Evolutionary conservation across 2,888 invertebrate species (phyloP), one percentile per base, ranked within the genome.

Genomic region (Papilio demoleus): DNA sequence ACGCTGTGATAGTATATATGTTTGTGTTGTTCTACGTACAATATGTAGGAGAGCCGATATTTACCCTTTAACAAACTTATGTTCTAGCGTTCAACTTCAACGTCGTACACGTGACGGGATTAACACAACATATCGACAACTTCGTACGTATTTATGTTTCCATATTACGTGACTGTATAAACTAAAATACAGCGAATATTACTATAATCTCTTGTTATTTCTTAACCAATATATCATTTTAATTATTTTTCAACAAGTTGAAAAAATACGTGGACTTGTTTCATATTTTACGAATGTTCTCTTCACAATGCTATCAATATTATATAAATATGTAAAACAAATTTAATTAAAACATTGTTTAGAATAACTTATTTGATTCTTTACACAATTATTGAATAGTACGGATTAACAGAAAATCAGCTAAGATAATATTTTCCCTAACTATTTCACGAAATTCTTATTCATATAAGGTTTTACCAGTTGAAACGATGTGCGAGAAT

Each of bases 91-190:
- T 68, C 56, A 31, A 64, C 65, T 63, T 63, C 47, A 67, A 66
- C 73, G 70, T 71, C 71, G 71, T 72, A 61, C 68, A 72, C 58
- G 70, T 67, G 65, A 58, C 70, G 63, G 72, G 74, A 72, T 71
- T 74, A 74, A 70, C 71, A 74, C 71, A 70, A 74, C 70, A 70
- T 74, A 72, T 60, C 66, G 70, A 69, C 68, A 67, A 70, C 65
- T 53, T 27, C 45, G 3, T 62, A 47, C 8, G 27, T 27, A 6
- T 31, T 31, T 4, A 31, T 27, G 9, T 53, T 31, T 17, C 31
- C 9, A 50, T 50, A 50, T 27, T 14, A 24, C 50, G 47, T 47
- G 24, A 24, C 1, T 24, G 24, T 8, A 2, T 53, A 2, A 27
- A 53, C 27, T 56, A 17, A 31, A 1, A n/a, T 17, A 31, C 2